Conservation (phyloP, 2,888 invertebrate species). For the Eupithecia insigniata region DNA sequence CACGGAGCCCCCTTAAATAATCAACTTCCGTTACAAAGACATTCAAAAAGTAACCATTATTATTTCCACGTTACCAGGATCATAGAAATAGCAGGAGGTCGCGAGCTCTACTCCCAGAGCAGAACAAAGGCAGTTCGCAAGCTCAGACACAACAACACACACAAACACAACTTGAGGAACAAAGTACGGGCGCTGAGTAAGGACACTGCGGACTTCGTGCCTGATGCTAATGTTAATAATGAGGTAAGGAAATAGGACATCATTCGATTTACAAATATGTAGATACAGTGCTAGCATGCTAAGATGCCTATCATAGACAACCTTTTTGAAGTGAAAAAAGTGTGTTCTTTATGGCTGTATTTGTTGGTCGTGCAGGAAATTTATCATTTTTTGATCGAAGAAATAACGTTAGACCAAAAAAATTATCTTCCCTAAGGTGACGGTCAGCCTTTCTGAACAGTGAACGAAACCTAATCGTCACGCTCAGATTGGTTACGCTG, state of each 20-base stretch:
- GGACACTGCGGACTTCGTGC: conserved; percentile 69
- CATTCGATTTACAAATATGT: not conserved
- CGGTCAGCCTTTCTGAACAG: not conserved
- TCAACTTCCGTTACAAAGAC: not conserved
- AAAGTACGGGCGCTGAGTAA: conserved; percentile 73
- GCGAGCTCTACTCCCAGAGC: conserved; percentile 93
- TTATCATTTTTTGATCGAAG: not conserved
- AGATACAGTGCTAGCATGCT: not conserved
- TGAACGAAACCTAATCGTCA: not conserved
- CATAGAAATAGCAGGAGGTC: conserved; percentile 90
- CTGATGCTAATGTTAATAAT: conserved; percentile 69
- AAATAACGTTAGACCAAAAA: not conserved
- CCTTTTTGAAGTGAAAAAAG: not conserved
- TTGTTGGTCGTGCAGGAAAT: not conserved
- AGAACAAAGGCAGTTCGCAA: conserved; percentile 90
- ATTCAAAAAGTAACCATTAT: not conserved
- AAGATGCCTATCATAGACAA: not conserved
- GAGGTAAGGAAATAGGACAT: conserved; percentile 59
- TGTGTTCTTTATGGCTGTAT: not conserved
- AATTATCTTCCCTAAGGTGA: not conserved
- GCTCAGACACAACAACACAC: conserved; percentile 84
- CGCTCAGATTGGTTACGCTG: not conserved
- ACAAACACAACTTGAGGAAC: conserved; percentile 79
- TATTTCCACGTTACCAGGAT: conserved; percentile 62
- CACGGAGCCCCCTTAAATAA: not conserved